Percentiles rank a stretch among this genome's conserved stretches.
These are phyloP conservation scores for Alcedo atthis DNA, from an alignment of 2,797 vertebrate genomes.

Conservation along the genomic window DNA sequence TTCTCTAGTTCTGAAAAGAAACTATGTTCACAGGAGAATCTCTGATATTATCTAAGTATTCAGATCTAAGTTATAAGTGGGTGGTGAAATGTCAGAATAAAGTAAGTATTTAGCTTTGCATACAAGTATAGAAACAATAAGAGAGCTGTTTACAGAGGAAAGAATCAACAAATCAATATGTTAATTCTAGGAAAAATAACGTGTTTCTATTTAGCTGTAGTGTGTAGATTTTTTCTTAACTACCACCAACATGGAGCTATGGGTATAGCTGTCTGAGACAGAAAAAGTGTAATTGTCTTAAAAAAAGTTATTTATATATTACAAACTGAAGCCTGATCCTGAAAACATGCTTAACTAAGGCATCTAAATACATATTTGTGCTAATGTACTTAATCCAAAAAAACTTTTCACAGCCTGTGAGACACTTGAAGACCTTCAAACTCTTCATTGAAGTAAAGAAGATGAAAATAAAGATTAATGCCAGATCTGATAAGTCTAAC, in stretches of 20 bases:
- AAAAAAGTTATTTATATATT: background rate
- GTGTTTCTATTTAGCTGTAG: background rate
- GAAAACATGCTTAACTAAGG: background rate
- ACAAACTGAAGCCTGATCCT: background rate
- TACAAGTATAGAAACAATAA: background rate
- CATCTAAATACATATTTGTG: background rate
- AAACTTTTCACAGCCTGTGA: background rate
- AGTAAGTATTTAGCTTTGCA: constrained; percentile 9
- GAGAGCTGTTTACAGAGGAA: background rate
- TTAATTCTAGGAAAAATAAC: background rate
- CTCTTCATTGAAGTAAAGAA: background rate
- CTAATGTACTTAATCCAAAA: background rate
- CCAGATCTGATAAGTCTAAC: background rate
- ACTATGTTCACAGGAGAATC: constrained; percentile 3
- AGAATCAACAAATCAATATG: background rate
- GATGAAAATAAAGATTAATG: background rate
- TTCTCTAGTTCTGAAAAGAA: constrained; percentile 37
- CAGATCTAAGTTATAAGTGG: constrained; percentile 3
- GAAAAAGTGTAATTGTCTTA: background rate
- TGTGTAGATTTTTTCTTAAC: background rate
- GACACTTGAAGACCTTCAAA: background rate
- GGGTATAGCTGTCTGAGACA: background rate
- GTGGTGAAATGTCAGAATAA: constrained; percentile 14
- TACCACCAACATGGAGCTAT: background rate
- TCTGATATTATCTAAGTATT: constrained; percentile 54